Percentiles rank a stretch among this genome's conserved stretches.
Evolutionary conservation across 2,113 vertebrate genomes (phyloP).

Genomic region (Laterallus jamaicensis): DNA sequence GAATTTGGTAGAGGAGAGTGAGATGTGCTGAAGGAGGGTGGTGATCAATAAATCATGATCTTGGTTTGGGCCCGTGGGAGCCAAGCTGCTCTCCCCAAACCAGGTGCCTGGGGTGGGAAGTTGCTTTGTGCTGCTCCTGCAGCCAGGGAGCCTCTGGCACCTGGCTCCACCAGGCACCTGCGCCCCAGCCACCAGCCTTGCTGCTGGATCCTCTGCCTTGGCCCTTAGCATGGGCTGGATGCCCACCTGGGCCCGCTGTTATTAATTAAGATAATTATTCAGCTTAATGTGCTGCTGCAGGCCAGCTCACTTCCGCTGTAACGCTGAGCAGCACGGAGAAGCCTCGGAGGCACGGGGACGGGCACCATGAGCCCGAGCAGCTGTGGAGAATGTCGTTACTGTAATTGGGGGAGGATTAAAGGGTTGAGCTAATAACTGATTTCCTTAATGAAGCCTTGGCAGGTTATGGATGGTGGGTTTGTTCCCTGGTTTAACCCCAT

Average conservation of each 20-base stretch:
- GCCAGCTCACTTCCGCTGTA: not conserved
- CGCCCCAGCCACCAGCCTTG: accelerated
- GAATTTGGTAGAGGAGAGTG: constrained; percentile 48
- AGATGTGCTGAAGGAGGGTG: not conserved
- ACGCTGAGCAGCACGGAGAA: not conserved
- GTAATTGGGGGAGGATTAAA: constrained; percentile 14
- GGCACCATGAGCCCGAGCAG: not conserved
- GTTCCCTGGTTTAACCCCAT: not conserved
- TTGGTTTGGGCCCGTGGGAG: not conserved
- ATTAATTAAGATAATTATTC: constrained; percentile 40
- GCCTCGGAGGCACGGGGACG: not conserved
- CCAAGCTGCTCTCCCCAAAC: not conserved
- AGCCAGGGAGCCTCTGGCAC: not conserved
- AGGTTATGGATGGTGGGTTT: not conserved
- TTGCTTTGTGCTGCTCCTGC: accelerated
- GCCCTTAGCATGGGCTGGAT: not conserved
- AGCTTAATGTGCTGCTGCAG: not conserved
- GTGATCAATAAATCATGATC: not conserved
- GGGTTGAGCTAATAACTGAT: not conserved
- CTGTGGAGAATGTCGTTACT: not conserved
- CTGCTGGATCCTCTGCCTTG: not conserved
- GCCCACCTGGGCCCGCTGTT: not conserved
- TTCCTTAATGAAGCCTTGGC: not conserved
- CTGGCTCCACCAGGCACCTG: accelerated
- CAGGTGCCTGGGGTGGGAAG: not conserved